A percentile compares a stretch with the other conserved stretches of the same genome.
Conservation (phyloP, 2,888 invertebrate genomes). For the Noctua pronuba region DNA sequence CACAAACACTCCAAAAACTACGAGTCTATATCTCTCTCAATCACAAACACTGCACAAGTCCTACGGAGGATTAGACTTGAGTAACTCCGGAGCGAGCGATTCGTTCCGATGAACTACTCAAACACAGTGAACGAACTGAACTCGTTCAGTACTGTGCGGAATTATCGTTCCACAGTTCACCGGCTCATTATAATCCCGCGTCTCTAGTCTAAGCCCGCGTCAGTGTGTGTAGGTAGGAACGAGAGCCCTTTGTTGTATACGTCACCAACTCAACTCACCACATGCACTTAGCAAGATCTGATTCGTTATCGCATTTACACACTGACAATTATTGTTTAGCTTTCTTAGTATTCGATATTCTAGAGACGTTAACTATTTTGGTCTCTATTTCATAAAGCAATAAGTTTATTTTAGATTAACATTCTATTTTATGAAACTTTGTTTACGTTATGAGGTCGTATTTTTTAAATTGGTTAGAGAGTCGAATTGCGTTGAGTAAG, state of each 20-base stretch:
- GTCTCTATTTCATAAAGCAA: constrained; percentile 6
- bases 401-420: constrained; percentile 7
- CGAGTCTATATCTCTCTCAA: too few species aligned
- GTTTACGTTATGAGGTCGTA: constrained; percentile 27
- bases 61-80: constrained; percentile 36
- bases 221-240: constrained; percentile 17
- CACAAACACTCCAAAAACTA: too few species aligned
- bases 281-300: constrained; percentile 27
- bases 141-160: constrained; percentile 29
- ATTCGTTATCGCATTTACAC: constrained; percentile 25
- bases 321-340: constrained; percentile 15
- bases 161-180: constrained; percentile 36
- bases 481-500: constrained; percentile 6
- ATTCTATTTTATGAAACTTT: constrained; percentile 16
- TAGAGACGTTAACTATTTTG: constrained; percentile 15
- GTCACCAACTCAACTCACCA: constrained; percentile 26
- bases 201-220: constrained; percentile 25
- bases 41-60: too few species aligned
- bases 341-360: constrained; percentile 17
- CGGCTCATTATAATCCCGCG: constrained; percentile 18
- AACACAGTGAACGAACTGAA: constrained; percentile 21
- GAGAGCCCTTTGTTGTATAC: constrained; percentile 30
- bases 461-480: constrained; percentile 26
- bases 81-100: constrained; percentile 34
- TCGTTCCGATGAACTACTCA: constrained; percentile 25